phyloP scores from a whole-genome alignment of 2,113 vertebrate genomes.

The Neogale vison region DNA sequence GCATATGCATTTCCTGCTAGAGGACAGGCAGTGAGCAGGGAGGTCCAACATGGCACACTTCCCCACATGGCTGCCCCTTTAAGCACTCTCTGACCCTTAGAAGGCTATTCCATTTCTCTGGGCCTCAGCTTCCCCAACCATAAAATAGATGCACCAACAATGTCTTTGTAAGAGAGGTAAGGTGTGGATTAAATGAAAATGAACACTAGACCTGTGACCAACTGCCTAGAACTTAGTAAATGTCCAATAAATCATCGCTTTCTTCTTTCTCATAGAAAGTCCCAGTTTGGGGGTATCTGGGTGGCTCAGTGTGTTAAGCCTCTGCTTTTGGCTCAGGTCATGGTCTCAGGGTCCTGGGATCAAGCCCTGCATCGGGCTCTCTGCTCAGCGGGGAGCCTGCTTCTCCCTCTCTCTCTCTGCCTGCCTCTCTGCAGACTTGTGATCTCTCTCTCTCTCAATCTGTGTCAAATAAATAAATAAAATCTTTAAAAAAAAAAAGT shows the following conservation, averaged over 20 bases:
- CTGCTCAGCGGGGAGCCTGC: too few relatives aligned
- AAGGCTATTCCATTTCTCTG: background rate
- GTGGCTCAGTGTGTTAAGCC: too few relatives aligned
- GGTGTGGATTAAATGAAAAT: background rate
- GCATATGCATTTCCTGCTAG: background rate
- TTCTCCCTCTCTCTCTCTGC: too few relatives aligned
- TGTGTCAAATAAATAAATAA: too few relatives aligned
- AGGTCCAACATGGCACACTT: background rate
- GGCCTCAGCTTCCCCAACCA: background rate
- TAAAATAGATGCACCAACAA: background rate
- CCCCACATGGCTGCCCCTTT: fast-evolving
- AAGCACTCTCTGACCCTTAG: background rate
- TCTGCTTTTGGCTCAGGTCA: too few relatives aligned
- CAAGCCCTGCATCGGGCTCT: too few relatives aligned
- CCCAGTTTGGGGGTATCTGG: background rate
- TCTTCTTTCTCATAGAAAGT: background rate
- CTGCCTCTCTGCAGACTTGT: too few relatives aligned
- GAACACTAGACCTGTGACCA: background rate
- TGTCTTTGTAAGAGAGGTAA: background rate
- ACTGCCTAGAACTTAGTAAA: background rate
- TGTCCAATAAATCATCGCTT: background rate
- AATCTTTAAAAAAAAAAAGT: background rate
- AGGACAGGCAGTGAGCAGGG: fast-evolving
- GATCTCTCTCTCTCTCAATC: too few relatives aligned
- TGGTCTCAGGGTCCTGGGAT: too few relatives aligned